Evolutionary conservation across 2,113 vertebrate genomes (phyloP).

Genomic region (Ibidorhyncha struthersii): DNA sequence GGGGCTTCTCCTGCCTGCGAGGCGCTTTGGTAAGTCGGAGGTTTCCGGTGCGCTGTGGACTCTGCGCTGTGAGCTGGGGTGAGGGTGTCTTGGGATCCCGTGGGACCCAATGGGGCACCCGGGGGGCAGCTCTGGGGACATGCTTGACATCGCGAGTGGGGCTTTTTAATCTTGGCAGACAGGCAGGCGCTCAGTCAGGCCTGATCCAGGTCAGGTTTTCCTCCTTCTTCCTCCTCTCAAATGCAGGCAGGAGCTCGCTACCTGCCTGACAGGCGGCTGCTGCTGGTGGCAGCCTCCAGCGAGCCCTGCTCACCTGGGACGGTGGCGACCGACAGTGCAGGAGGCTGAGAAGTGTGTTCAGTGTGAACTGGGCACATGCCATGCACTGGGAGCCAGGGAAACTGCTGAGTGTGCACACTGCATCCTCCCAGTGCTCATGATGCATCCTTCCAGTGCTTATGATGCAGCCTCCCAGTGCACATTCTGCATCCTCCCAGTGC

Average conservation of each 20-base stretch:
- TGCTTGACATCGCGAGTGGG: background rate
- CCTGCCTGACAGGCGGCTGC: background rate
- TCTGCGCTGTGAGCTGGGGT: background rate
- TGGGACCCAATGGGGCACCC: too few relatives aligned
- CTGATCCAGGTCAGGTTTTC: conserved; percentile 46
- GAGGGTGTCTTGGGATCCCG: background rate
- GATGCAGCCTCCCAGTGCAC: background rate
- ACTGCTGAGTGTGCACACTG: background rate
- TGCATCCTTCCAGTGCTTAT: background rate
- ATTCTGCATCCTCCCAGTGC: background rate
- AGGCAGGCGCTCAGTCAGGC: background rate
- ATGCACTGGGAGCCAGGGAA: background rate
- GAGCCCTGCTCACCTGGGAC: conserved; percentile 2
- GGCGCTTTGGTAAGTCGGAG: rapidly evolving
- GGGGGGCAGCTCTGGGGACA: background rate
- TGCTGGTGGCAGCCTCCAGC: background rate
- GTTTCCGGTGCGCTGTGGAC: background rate
- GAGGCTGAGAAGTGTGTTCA: background rate
- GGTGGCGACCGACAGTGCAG: background rate
- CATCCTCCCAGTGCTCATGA: background rate
- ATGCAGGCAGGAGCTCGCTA: conserved; percentile 4
- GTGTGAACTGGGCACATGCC: rapidly evolving
- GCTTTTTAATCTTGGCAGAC: background rate
- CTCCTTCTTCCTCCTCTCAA: conserved; percentile 1
- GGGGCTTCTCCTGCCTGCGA: background rate